A percentile compares a stretch with the other conserved stretches of the same genome.
phyloP scores from a whole-genome alignment of 2,797 vertebrate species.

The Mallotus villosus region DNA sequence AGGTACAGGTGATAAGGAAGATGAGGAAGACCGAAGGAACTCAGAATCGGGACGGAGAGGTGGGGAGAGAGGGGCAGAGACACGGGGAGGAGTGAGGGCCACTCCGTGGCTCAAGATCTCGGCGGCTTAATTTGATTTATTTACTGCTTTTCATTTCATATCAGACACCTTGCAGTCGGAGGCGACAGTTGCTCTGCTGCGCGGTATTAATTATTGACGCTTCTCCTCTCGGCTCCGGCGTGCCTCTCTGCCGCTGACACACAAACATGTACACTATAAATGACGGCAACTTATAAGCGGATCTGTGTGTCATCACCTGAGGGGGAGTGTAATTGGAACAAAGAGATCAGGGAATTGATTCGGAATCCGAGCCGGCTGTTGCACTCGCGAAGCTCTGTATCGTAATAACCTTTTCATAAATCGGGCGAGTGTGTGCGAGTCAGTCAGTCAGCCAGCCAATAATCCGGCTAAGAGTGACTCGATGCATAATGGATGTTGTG shows the following conservation, averaged over 20 bases:
- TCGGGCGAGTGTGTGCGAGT: neutral
- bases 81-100: neutral
- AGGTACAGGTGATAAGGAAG: conserved; percentile 2
- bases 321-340: conserved; percentile 51
- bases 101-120: conserved; percentile 12
- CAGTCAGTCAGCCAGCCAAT: conserved; percentile 9
- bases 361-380: neutral
- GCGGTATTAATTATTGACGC: conserved; percentile 50
- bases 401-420: conserved; percentile 37
- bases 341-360: conserved; percentile 40
- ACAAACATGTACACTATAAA: conserved; percentile 45
- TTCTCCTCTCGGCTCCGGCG: conserved; percentile 34
- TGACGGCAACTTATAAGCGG: conserved; percentile 37
- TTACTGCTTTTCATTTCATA: conserved; percentile 4
- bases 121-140: conserved; percentile 5
- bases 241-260: neutral
- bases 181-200: conserved; percentile 40
- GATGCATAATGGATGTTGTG: conserved; percentile 11
- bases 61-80: neutral
- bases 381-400: conserved; percentile 19
- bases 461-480: neutral
- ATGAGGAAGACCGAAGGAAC: too few species aligned
- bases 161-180: conserved; percentile 22
- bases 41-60: neutral
- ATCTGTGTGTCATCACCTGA: conserved; percentile 46